Evolutionary conservation across 1,140 invertebrate species (phyloP).

Genomic region (Lysiphlebus fabarum): DNA sequence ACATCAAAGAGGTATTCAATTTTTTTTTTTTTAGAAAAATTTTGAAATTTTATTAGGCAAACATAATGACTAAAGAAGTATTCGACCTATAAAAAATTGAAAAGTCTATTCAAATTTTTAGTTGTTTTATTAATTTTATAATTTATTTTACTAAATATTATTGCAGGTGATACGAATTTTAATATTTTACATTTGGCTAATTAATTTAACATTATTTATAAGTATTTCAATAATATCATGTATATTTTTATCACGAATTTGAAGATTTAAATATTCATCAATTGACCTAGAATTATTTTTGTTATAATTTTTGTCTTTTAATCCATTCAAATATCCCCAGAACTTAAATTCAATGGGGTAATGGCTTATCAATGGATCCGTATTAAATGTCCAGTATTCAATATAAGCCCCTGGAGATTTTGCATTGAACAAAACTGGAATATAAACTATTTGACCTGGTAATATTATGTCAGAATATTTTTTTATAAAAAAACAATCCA

Average conservation of each 20-base stretch:
- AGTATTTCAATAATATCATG: conserved; percentile 29
- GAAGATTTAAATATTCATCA: conserved; percentile 24
- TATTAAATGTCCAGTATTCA: background rate
- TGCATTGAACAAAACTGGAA: background rate
- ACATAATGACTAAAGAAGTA: too few species aligned
- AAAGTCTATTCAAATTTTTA: too few species aligned
- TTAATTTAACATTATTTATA: too few species aligned
- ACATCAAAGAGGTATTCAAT: too few species aligned
- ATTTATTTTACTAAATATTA: too few species aligned
- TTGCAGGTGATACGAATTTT: too few species aligned
- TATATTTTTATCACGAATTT: conserved; percentile 25
- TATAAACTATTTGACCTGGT: background rate
- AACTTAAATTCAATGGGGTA: background rate
- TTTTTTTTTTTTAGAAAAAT: too few species aligned
- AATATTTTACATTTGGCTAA: too few species aligned
- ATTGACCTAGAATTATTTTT: conserved; percentile 12
- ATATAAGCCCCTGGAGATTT: background rate
- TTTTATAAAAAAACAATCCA: background rate
- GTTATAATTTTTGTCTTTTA: background rate
- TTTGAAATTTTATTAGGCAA: too few species aligned
- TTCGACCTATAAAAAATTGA: too few species aligned
- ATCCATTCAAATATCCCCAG: too few species aligned
- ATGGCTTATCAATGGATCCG: background rate
- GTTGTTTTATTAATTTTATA: too few species aligned
- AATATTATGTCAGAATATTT: background rate